A percentile compares a stretch with the other conserved stretches of the same genome.
These are phyloP conservation scores for Struthidea cinerea DNA, from an alignment of 2,113 vertebrate genomes.

Conservation along the genomic window DNA sequence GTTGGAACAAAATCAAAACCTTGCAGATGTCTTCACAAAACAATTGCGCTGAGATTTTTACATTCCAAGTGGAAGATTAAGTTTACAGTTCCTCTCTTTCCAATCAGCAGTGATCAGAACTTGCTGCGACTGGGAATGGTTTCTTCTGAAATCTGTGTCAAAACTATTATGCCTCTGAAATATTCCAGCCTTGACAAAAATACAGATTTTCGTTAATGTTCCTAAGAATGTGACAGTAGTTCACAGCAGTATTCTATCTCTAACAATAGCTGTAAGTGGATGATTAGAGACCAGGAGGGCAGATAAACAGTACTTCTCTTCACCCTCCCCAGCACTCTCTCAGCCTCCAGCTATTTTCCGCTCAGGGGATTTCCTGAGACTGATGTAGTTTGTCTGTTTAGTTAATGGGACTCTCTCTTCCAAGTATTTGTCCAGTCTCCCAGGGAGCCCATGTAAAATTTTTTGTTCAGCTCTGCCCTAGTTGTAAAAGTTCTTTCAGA, in stretches of 20 bases:
- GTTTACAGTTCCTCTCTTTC: background rate
- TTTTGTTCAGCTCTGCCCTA: background rate
- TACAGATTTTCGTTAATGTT: background rate
- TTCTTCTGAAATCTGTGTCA: slow-evolving; percentile 1
- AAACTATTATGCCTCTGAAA: background rate
- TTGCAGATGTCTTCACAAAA: slow-evolving; percentile 25
- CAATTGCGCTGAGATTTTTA: background rate
- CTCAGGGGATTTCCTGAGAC: slow-evolving; percentile 54
- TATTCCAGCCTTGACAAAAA: slow-evolving; percentile 48
- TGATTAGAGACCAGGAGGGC: background rate
- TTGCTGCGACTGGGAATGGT: background rate
- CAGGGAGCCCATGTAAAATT: background rate
- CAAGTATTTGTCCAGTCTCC: slow-evolving; percentile 31
- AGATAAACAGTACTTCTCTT: slow-evolving; percentile 40
- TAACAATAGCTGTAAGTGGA: slow-evolving; percentile 44
- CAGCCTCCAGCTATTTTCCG: slow-evolving; percentile 48
- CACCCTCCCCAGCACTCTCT: background rate
- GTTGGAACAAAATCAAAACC: slow-evolving; percentile 14
- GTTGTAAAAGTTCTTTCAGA: background rate
- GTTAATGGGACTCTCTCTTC: slow-evolving; percentile 27
- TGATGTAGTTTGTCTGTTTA: slow-evolving; percentile 30
- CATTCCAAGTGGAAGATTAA: background rate
- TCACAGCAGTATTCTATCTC: slow-evolving; percentile 41
- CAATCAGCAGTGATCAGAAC: background rate
- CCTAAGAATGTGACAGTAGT: slow-evolving; percentile 12